Evolutionary conservation across 2,797 vertebrate species (phyloP).

Genomic region (Scyliorhinus canicula): DNA sequence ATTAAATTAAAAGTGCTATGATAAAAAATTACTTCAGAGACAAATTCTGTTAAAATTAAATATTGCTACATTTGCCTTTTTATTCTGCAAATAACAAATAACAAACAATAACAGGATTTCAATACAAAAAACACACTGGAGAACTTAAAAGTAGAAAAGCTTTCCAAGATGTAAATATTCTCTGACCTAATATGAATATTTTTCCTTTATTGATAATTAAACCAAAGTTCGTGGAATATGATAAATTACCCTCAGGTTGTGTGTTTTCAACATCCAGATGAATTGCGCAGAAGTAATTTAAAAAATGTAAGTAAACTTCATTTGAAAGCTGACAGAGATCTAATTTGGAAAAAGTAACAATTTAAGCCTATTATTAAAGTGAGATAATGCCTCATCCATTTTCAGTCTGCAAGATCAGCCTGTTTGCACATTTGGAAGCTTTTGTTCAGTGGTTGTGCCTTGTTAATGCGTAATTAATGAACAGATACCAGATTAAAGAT

Average conservation of each 20-base stretch:
- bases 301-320: background rate
- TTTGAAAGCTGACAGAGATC: background rate
- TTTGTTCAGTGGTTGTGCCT: background rate
- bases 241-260: background rate
- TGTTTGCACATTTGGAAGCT: constrained; percentile 23
- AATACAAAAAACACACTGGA: background rate
- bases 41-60: background rate
- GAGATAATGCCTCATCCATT: background rate
- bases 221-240: background rate
- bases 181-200: background rate
- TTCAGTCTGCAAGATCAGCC: background rate
- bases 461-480: constrained; percentile 26
- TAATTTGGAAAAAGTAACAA: constrained; percentile 12
- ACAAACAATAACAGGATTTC: background rate
- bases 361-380: constrained; percentile 1
- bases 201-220: background rate
- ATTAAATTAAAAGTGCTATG: background rate
- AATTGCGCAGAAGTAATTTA: background rate
- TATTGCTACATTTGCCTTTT: background rate
- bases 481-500: background rate
- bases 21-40: background rate
- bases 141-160: background rate
- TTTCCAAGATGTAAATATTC: background rate
- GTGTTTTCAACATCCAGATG: background rate
- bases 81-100: background rate